phyloP scores from a whole-genome alignment of 2,888 invertebrate species.

The Ochropleura leucogaster region DNA sequence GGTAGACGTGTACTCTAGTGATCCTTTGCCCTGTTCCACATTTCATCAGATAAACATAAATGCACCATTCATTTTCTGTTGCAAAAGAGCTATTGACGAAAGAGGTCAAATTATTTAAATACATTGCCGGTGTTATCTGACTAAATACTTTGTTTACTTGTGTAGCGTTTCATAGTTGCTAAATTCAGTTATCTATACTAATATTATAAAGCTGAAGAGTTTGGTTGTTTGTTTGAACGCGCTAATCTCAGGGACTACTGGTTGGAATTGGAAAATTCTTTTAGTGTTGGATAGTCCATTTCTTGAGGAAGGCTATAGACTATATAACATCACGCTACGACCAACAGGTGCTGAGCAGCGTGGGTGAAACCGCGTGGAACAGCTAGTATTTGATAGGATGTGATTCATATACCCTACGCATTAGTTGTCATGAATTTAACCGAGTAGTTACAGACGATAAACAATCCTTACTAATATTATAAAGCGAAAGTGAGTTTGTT shows the following conservation, averaged over 20 bases:
- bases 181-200: background rate
- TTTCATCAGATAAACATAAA: background rate
- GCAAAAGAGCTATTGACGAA: background rate
- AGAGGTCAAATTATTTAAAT: background rate
- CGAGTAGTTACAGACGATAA: background rate
- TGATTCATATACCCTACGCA: conserved; percentile 2
- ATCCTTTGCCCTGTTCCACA: background rate
- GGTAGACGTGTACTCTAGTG: background rate
- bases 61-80: background rate
- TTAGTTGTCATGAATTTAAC: background rate
- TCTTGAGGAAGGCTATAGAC: no score
- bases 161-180: background rate
- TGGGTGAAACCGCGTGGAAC: no score
- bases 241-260: no score
- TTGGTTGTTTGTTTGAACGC: no score
- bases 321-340: no score
- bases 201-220: no score
- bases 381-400: background rate
- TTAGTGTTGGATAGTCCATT: no score
- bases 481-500: no score
- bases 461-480: no score
- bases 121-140: background rate
- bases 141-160: conserved; percentile 3
- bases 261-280: no score
- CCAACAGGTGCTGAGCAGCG: no score